phyloP scores from a whole-genome alignment of 2,888 invertebrate genomes.

The Gerris lacustris region DNA sequence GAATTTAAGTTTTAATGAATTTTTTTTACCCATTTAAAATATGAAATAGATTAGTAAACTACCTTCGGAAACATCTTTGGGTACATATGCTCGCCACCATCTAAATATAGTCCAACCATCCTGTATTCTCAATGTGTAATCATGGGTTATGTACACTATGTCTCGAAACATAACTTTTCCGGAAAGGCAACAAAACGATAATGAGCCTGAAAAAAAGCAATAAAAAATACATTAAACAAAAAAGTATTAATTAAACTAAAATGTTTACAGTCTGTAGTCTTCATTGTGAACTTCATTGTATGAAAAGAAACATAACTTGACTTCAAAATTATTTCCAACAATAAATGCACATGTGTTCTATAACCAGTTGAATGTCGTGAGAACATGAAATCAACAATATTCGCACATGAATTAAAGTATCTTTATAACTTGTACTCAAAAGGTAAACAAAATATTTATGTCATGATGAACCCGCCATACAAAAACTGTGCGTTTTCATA shows the following conservation, averaged over 20 bases:
- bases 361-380: no score
- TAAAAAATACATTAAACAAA: background rate
- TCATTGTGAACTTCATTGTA: background rate
- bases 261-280: background rate
- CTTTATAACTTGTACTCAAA: no score
- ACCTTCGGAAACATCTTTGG: slow-evolving; percentile 92
- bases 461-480: no score
- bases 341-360: no score
- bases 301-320: background rate
- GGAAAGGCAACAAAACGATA: slow-evolving; percentile 86
- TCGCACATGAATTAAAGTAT: no score
- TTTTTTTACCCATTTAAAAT: background rate
- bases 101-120: slow-evolving; percentile 96
- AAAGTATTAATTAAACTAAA: background rate
- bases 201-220: slow-evolving; percentile 57
- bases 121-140: slow-evolving; percentile 82
- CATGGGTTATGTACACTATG: slow-evolving; percentile 84
- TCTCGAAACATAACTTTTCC: slow-evolving; percentile 98
- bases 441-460: no score
- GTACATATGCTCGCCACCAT: slow-evolving; percentile 94
- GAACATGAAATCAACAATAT: no score
- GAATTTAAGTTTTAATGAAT: slow-evolving; percentile 24
- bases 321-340: no score
- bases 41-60: background rate
- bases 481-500: no score